These are phyloP conservation scores for Dipodomys merriami DNA, from an alignment of 2,113 vertebrate genomes.

Conservation along the genomic window DNA sequence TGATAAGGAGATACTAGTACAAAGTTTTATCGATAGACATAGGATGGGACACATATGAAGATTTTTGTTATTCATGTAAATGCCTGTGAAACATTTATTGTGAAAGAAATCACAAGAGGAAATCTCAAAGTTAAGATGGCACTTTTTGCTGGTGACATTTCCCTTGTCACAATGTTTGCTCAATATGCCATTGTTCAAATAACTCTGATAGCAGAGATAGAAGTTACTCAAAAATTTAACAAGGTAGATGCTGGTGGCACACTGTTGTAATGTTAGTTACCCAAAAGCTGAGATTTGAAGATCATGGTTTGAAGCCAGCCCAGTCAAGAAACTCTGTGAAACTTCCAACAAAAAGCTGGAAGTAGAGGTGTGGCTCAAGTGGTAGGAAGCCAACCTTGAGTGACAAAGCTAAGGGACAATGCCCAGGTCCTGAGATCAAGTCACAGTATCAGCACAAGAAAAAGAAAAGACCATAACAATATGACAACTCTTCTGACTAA, in stretches of 20 bases:
- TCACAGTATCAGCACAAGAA: too few relatives aligned
- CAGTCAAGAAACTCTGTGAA: too few relatives aligned
- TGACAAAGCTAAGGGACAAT: too few relatives aligned
- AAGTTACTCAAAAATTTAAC: neutral
- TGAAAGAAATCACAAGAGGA: neutral
- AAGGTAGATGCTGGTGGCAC: too few relatives aligned
- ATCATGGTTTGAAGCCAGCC: too few relatives aligned
- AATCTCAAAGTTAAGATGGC: neutral
- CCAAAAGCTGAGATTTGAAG: too few relatives aligned
- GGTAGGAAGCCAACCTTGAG: too few relatives aligned
- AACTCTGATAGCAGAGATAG: neutral
- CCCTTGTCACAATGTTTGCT: neutral
- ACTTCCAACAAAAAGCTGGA: too few relatives aligned
- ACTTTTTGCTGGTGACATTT: neutral
- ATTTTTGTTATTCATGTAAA: conserved; percentile 15
- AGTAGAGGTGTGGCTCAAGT: too few relatives aligned
- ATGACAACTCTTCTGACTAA: neutral
- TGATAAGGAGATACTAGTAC: neutral
- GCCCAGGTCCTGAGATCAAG: too few relatives aligned
- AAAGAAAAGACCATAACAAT: neutral
- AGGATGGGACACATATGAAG: neutral
- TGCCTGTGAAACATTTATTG: too few relatives aligned
- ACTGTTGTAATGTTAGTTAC: too few relatives aligned
- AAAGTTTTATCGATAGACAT: neutral
- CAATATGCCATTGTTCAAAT: neutral